phyloP scores from a whole-genome alignment of 2,888 invertebrate species.

The Athalia cordata region DNA sequence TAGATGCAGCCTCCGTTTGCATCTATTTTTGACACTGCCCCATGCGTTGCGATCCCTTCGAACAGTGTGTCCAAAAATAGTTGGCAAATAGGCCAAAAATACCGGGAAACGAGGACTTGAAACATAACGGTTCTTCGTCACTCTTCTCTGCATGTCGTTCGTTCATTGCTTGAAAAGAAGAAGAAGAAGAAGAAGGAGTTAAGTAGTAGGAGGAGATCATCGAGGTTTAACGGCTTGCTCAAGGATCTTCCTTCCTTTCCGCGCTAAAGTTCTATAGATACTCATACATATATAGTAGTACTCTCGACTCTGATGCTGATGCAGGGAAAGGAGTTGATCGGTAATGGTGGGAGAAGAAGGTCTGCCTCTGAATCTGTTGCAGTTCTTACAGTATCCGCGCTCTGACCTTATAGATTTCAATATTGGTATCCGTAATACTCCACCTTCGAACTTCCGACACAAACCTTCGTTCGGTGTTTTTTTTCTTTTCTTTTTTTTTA shows the following conservation, averaged over 20 bases:
- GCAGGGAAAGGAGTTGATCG: too few relatives aligned
- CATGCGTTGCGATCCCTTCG: constrained; percentile 10
- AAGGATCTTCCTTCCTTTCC: constrained; percentile 8
- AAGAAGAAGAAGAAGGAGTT: not conserved
- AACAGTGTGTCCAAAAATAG: constrained; percentile 27
- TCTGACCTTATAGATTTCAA: constrained; percentile 3
- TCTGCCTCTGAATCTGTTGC: too few relatives aligned
- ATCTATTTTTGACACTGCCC: constrained; percentile 30
- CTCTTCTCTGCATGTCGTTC: not conserved
- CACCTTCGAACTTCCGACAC: constrained; percentile 3
- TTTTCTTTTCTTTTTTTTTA: too few relatives aligned
- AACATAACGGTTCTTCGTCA: constrained; percentile 23
- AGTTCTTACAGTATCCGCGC: not conserved
- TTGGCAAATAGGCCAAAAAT: constrained; percentile 36
- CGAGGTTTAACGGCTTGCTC: not conserved
- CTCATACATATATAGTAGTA: too few relatives aligned
- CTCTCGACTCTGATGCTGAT: too few relatives aligned
- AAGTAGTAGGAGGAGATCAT: not conserved
- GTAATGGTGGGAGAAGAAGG: too few relatives aligned
- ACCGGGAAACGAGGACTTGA: not conserved
- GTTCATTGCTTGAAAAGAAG: not conserved
- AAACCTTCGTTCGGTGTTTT: too few relatives aligned
- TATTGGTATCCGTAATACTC: not conserved
- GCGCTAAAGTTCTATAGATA: not conserved
- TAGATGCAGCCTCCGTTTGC: not conserved